phyloP scores from a whole-genome alignment of 2,888 invertebrate genomes.

The Crepidodera aurea region DNA sequence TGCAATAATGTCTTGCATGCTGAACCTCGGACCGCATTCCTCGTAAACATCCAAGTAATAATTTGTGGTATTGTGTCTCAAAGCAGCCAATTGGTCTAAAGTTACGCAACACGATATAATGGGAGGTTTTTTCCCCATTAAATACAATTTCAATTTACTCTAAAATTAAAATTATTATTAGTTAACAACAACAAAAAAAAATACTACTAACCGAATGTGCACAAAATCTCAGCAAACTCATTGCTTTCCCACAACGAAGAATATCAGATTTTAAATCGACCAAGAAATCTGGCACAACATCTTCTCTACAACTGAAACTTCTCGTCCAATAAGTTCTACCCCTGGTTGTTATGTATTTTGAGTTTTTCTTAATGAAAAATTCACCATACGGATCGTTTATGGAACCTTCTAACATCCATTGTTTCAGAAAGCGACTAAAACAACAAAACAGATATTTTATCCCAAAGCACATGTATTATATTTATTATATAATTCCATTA shows the following conservation, averaged over 20 bases:
- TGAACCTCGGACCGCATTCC: conserved; percentile 54
- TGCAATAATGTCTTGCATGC: conserved; percentile 47
- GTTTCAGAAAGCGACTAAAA: conserved; percentile 72
- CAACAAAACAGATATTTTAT: neutral
- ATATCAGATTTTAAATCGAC: conserved; percentile 70
- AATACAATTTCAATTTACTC: conserved; percentile 55
- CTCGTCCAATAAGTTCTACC: conserved; percentile 75
- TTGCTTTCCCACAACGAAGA: conserved; percentile 77
- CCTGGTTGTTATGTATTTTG: conserved; percentile 70
- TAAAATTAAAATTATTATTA: conserved; percentile 40
- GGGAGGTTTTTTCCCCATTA: conserved; percentile 54
- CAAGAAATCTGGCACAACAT: conserved; percentile 74
- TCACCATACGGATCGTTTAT: conserved; percentile 83
- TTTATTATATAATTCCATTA: too few species aligned
- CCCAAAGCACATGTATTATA: too few species aligned
- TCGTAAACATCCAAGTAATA: conserved; percentile 56
- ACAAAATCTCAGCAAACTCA: conserved; percentile 74
- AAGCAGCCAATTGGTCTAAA: conserved; percentile 50
- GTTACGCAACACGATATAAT: conserved; percentile 58
- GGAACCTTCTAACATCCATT: conserved; percentile 87
- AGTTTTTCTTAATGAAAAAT: conserved; percentile 81
- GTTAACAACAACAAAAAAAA: neutral
- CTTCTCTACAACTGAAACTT: conserved; percentile 65
- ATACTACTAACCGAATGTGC: conserved; percentile 68
- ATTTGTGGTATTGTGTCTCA: conserved; percentile 52